phyloP scores from a whole-genome alignment of 2,113 vertebrate species.

The Tupaia tana region DNA sequence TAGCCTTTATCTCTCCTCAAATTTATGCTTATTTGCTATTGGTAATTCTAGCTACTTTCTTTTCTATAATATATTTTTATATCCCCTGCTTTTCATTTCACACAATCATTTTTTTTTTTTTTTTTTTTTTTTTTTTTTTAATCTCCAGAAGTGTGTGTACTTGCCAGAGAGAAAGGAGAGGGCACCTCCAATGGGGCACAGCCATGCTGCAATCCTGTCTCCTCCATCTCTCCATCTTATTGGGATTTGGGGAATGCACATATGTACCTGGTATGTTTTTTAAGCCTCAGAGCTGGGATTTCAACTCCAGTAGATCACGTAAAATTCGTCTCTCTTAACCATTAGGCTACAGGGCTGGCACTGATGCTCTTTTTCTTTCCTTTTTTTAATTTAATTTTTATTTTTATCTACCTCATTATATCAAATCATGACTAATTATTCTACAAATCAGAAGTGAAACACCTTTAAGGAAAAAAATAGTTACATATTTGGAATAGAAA shows the following conservation, averaged over 20 bases:
- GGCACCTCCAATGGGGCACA: too few species aligned
- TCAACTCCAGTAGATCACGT: too few species aligned
- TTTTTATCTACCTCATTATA: background rate
- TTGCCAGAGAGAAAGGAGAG: too few species aligned
- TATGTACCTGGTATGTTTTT: too few species aligned
- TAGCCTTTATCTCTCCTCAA: background rate
- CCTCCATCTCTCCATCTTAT: too few species aligned
- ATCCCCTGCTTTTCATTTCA: background rate
- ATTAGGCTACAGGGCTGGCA: too few species aligned
- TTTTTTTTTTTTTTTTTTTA: background rate
- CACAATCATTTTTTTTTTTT: background rate
- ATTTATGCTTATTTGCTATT: background rate
- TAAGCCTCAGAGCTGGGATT: too few species aligned
- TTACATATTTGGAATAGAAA: background rate
- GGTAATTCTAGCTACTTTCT: background rate
- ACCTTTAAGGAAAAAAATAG: background rate
- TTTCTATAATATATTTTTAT: background rate
- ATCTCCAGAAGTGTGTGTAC: too few species aligned
- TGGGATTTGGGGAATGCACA: too few species aligned
- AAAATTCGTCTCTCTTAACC: too few species aligned
- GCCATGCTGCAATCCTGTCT: too few species aligned
- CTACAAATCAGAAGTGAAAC: constrained; percentile 14
- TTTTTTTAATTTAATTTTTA: background rate
- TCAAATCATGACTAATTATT: background rate
- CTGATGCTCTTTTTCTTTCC: background rate